Percentiles rank a stretch among this genome's conserved stretches.
These are phyloP conservation scores for Acrossocheilus fasciatus DNA, from an alignment of 2,797 vertebrate genomes.

Conservation along the genomic window DNA sequence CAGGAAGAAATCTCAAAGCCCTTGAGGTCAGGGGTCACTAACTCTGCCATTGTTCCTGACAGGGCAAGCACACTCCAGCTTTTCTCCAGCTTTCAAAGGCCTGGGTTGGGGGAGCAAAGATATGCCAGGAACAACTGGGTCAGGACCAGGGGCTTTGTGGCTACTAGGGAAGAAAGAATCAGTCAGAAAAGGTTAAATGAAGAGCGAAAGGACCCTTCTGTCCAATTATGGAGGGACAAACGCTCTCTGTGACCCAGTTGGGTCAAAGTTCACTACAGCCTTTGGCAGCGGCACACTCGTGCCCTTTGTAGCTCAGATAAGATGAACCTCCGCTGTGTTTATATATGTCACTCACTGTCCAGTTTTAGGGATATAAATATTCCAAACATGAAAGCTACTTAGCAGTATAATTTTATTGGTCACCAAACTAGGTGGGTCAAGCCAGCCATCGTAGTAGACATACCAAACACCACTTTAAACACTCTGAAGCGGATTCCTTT, in stretches of 20 bases:
- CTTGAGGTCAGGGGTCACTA: conserved; percentile 83
- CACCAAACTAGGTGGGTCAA: conserved; percentile 51
- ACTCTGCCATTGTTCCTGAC: conserved; percentile 83
- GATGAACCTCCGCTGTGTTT: conserved; percentile 85
- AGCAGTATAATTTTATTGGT: conserved; percentile 80
- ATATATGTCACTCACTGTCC: conserved; percentile 80
- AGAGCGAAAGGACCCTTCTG: conserved; percentile 87
- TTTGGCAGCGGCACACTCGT: conserved; percentile 82
- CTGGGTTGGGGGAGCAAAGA: conserved; percentile 79
- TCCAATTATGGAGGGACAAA: conserved; percentile 86
- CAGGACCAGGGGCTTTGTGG: conserved; percentile 81
- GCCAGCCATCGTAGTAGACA: conserved; percentile 4
- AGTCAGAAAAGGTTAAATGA: conserved; percentile 84
- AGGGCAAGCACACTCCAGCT: conserved; percentile 86
- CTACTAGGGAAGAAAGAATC: conserved; percentile 74
- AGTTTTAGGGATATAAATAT: conserved; percentile 80
- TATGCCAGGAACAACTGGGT: conserved; percentile 84
- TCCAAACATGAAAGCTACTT: conserved; percentile 75
- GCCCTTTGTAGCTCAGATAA: conserved; percentile 81
- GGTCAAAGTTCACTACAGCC: conserved; percentile 80
- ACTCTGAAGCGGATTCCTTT: conserved; percentile 17
- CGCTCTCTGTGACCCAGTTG: conserved; percentile 77
- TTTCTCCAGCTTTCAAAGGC: conserved; percentile 84
- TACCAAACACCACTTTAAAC: conserved; percentile 18
- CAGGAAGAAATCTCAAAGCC: conserved; percentile 80